Percentiles rank a stretch among this genome's conserved stretches.
phyloP scores from a whole-genome alignment of 2,113 vertebrate genomes.

The Promerops cafer region DNA sequence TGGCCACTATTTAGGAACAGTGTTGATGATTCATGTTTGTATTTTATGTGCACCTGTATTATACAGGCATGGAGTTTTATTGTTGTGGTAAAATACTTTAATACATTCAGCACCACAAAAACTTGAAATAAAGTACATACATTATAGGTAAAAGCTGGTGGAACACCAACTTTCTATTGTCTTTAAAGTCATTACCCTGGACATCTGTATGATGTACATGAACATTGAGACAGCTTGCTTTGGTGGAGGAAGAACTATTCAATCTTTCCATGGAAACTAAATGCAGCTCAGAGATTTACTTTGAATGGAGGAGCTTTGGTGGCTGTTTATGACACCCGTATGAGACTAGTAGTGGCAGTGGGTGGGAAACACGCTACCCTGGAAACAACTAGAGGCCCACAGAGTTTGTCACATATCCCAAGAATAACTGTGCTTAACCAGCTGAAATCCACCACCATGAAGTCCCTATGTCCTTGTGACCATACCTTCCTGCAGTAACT shows the following conservation, averaged over 20 bases:
- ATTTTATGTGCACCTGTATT: not conserved
- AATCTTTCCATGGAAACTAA: not conserved
- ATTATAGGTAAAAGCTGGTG: not conserved
- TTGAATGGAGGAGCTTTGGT: not conserved
- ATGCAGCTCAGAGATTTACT: not conserved
- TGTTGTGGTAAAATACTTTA: not conserved
- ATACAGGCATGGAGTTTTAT: not conserved
- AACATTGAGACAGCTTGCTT: not conserved
- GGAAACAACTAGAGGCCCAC: not conserved
- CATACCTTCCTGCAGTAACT: not conserved
- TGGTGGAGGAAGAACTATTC: not conserved
- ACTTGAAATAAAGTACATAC: not conserved
- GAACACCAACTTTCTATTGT: not conserved
- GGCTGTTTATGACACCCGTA: not conserved
- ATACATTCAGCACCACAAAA: not conserved
- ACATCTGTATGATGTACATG: not conserved
- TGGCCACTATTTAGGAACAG: not conserved
- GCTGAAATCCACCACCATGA: not conserved
- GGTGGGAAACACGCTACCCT: not conserved
- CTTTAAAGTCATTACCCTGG: not conserved
- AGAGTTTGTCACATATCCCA: not conserved
- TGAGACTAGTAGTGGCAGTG: not conserved
- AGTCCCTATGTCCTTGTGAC: not conserved
- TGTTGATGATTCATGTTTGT: fast-evolving
- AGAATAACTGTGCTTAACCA: not conserved